Base-by-base conservation (phyloP, 2,888 invertebrate species). In the Camptogramma bilineatum region DNA sequence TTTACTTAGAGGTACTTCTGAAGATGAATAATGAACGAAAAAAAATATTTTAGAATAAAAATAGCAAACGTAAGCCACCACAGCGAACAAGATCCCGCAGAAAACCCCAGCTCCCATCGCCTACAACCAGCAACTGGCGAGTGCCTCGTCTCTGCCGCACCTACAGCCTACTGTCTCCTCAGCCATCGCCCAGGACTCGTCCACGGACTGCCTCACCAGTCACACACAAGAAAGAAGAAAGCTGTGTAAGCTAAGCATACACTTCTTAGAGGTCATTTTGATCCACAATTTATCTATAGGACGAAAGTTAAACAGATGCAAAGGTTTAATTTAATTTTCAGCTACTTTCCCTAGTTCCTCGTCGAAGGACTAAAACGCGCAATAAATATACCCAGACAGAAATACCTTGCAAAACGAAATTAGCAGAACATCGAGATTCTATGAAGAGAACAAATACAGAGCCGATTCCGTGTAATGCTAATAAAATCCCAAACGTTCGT, bases 71-170 rank as follows among this genome's bases (percentile, higher is more conserved):
- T 46, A 58, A 56, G 46, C 42, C 24, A n/a, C 52, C 28, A 47
- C 55, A 34, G 46, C 52, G 46, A 48, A 50, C 53, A 52, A 24
- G 50, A 24, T 47, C 47, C 50, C 57, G 13, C 46, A 60, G 28
- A n/a, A 31, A 59, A 16, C 2, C 46, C 8, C 18, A 19, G 39
- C 34, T 24, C 4, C 31, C 21, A 8, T 48, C 31, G n/a, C 68
- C 69, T 39, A 50, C 64, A 24, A 68, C 17, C 9, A 18, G 44
- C 19, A 53, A 57, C 51, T 73, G 75, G 68, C 75, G 69, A 31
- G 76, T 79, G 62, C 79, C 84, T 50, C 82, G 82, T 16, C 72
- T 74, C 18, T 82, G 82, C 62, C 79, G 76, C 47, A 79, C 79
- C 19, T 70, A 70, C 57, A 78, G 75, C 68, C 31, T 66, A 17